Base-by-base conservation (phyloP, 1,140 invertebrate genomes). In the Polypedilum pembai region DNA sequence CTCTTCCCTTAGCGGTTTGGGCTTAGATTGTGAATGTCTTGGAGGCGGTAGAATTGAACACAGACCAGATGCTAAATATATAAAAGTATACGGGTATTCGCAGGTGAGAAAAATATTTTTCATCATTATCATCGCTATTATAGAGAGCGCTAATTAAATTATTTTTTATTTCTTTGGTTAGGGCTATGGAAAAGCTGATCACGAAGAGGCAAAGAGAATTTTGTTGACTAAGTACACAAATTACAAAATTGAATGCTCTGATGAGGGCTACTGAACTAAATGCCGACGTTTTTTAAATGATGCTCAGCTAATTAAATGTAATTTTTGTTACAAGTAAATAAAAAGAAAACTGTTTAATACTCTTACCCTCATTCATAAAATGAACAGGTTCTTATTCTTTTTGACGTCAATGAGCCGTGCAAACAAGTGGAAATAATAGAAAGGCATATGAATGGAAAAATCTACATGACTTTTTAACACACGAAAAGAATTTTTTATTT, bases 31-130 rank as follows among this genome's bases (percentile, higher is more conserved):
- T 73, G 86, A 92, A 77, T 92, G 91, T 79, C 78, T 90, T 4
- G 92, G 92, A 4, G 92, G 92, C 73, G 92, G 92, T n/a, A 84
- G 91, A 76, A 93, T 94, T 76, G 80, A 87, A 5, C 90, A 92
- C 78, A 84, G 89, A 17, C 82, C 88, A 0, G 80, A 80, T 0
- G 83, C 86, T 8, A 91, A 91, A 76, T 85, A 82, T 24, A 84
- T 94, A 8, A 85, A 88, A 77, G 88, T 94, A 69, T 93, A 89
- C 79, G 92, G 92, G 74, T 91, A 91, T 78, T 93, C 92, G 3
- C 86, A 90, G 84, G 89, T 89, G 80, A 79, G 75, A 74, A 40
- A 33, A 63, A 15, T 24, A 2, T 15, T 65, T 24, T 63, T 41
- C 21, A 40, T 73, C 66, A 12, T 8, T 63, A 1, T 40, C 7